Evolutionary conservation across 1,140 invertebrate genomes (phyloP), one percentile per base, ranked within the genome.

Genomic region (Hermatobates lingyangjiaoensis): DNA sequence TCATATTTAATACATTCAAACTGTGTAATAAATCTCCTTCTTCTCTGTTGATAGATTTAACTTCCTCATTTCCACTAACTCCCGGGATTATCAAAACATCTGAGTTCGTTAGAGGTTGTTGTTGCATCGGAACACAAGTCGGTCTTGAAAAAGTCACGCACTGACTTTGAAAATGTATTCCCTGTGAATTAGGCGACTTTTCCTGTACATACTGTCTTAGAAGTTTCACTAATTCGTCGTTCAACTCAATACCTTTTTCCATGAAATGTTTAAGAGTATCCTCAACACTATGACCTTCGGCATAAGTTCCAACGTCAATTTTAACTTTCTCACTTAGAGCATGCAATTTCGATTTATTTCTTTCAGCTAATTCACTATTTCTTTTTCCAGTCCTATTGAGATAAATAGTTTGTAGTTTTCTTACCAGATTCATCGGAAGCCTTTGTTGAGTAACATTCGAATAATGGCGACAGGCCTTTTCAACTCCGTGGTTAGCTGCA

Each of bases 221-320:
- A 7, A 10, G 7, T 7, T 10, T 34, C 7, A 34, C 7, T 34
- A n/a, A 34, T 34, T 34, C n/a, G 7, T 34, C n/a, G 30, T 21
- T 44, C 7, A 4, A n/a, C 39, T 62, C 60, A 25, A 61, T 58
- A 10, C 64, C 53, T 48, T 64, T 64, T 46, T 62, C 57, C 4
- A 57, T 51, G 47, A 60, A 66, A 57, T 62, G 57, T 18, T 62
- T 55, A 23, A 66, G 56, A 15, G 64, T 58, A 2, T 57, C 55
- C 21, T 39, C 51, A 38, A 64, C 55, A 20, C 59, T 59, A 56
- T 57, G 56, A 18, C 60, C 52, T 51, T 54, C 54, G 7, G 64
- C 63, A 56, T 62, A 62, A 15, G 55, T 49, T 1, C 63, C 64
- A 50, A 66, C 64, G 45, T 64, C 61, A 48, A 64, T 59, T 50